Base-by-base conservation (phyloP, 2,113 vertebrate species). In the Coptodon rendalli region DNA sequence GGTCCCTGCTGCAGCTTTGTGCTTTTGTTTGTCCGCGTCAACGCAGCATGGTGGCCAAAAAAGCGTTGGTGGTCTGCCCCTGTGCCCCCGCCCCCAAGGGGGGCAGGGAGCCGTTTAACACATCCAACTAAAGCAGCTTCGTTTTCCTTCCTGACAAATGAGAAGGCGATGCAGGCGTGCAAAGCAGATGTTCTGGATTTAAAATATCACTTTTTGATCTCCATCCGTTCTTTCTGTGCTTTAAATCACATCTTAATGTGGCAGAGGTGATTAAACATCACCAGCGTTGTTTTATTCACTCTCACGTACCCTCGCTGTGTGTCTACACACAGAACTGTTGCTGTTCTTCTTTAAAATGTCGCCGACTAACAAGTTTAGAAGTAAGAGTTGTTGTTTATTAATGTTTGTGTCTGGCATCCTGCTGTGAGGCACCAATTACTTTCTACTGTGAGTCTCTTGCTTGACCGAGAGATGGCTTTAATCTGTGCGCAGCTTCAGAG, bases 1-100 rank as follows among this genome's bases (percentile, higher is more conserved):
- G 76, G 45, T 84, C 80, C 71, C 87, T 16, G 82, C 90, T 86
- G 90, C 88, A 90, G 92, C 92, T 92, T 92, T 93, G 89, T 83
- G 90, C 92, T 92, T 94, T 94, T 93, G 92, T 94, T 93, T 82
- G 61, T 88, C 73, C 45, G 68, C 78, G 91, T 90, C 50, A 89
- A 19, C 89, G 27, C 91, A 93, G 93, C 91, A 81, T 93, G 94
- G 87, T 56, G 92, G 90, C 90, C 29, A 10, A 40, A 52, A 73
- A 86, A 53, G 92, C 88, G 92, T 93, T 93, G 95, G 94, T 95
- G 95, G 95, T 94, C 95, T 81, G 86, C 84, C 89, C 84, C 57
- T 5, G 3, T 54, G 61, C 82, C 87, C 88, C 84, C 16, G 3
- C 4, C 34, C 34, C 34, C 34, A 66, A 38, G 6, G 27, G 17